A percentile compares a stretch with the other conserved stretches of the same genome.
These are phyloP conservation scores for Poeciliopsis turrubarensis DNA, from an alignment of 2,113 vertebrate species.

Conservation along the genomic window DNA sequence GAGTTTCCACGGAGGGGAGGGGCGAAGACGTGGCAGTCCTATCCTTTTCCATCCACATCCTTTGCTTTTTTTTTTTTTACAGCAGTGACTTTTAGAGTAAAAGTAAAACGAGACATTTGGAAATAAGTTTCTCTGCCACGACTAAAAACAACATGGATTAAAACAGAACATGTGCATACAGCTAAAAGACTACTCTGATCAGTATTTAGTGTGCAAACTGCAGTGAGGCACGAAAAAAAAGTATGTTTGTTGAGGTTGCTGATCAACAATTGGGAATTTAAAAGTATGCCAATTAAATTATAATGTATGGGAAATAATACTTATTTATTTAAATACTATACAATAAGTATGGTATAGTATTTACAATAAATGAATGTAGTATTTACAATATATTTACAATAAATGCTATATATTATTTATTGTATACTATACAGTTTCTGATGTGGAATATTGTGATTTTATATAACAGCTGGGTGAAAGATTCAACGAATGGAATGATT, in stretches of 20 bases:
- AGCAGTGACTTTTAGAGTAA: not conserved
- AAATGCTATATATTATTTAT: not conserved
- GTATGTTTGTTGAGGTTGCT: not conserved
- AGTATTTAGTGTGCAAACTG: not conserved
- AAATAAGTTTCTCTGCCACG: not conserved
- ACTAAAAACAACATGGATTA: not conserved
- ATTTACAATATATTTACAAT: no score
- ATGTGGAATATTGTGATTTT: no score
- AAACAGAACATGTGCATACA: not conserved
- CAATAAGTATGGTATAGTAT: no score
- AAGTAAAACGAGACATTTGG: not conserved
- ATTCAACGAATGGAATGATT: no score
- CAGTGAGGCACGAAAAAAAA: not conserved
- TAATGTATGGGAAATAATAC: no score
- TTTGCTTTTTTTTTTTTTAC: slow-evolving; percentile 2
- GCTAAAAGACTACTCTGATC: not conserved
- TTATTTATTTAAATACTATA: no score
- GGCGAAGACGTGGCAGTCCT: slow-evolving; percentile 81
- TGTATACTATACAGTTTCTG: not conserved
- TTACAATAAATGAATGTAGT: no score
- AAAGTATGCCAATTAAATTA: not conserved
- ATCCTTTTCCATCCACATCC: slow-evolving; percentile 53
- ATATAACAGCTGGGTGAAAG: no score
- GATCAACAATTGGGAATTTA: not conserved
- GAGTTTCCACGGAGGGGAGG: slow-evolving; percentile 61